phyloP scores from a whole-genome alignment of 1,140 invertebrate species.

The Drosophila prosaltans region DNA sequence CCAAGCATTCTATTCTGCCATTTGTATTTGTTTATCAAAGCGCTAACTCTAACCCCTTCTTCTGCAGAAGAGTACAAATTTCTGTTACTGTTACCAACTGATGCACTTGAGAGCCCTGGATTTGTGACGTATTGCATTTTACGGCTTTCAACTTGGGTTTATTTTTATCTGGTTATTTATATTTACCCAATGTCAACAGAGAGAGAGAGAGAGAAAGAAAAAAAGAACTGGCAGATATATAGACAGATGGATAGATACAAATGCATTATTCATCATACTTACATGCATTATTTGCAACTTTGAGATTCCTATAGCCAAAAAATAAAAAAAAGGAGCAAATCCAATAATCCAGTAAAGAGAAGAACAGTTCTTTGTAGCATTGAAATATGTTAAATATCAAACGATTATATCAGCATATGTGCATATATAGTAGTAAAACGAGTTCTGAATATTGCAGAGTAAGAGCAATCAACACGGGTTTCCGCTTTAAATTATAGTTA shows the following conservation, averaged over 20 bases:
- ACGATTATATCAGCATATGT: too few relatives aligned
- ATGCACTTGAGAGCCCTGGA: slow-evolving; percentile 59
- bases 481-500: too few relatives aligned
- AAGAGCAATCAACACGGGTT: too few relatives aligned
- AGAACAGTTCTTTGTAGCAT: too few relatives aligned
- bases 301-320: background rate
- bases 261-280: slow-evolving; percentile 16
- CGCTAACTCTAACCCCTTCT: slow-evolving; percentile 52
- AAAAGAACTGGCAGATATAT: too few relatives aligned
- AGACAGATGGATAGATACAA: background rate
- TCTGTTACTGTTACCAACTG: slow-evolving; percentile 54
- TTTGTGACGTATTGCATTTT: slow-evolving; percentile 56
- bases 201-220: background rate
- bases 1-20: slow-evolving; percentile 30
- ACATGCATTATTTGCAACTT: background rate
- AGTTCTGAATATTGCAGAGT: too few relatives aligned
- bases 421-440: too few relatives aligned
- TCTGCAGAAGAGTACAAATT: background rate
- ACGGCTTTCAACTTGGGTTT: slow-evolving; percentile 46
- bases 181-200: slow-evolving; percentile 45
- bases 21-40: slow-evolving; percentile 78
- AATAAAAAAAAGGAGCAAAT: too few relatives aligned
- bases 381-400: too few relatives aligned
- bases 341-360: too few relatives aligned
- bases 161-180: slow-evolving; percentile 11